Evolutionary conservation across 2,113 vertebrate genomes (phyloP), one percentile per base, ranked within the genome.

Genomic region (Sinocyclocheilus maitianheensis): DNA sequence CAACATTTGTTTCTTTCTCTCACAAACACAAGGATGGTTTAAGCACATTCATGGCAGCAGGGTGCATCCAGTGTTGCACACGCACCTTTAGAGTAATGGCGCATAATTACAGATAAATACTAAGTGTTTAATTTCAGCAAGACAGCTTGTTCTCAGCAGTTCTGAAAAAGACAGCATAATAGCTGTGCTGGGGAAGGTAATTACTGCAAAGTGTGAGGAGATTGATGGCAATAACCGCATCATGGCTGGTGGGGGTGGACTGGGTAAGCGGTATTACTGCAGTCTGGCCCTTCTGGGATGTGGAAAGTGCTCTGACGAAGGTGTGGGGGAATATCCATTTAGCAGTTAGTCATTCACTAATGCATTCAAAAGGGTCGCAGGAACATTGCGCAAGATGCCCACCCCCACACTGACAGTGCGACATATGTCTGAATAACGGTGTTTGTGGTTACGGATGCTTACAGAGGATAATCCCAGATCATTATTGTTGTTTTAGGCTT

Each of bases 171-270:
- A 88, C 86, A 55, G 84, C 55, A 67, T 93, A 91, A 92, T 92
- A 89, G 88, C 81, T 75, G 88, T 84, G 84, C 85, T 88, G 85
- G 87, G 89, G 89, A 81, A 90, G 85, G 84, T 93, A 93, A 94
- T 93, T 92, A 92, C 83, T 79, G 79, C 86, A 48, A 62, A 86
- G 65, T 24, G 26, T 90, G 86, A 94, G 91, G 81, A 77, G 89
- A 94, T 92, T 93, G 91, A 82, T 48, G 22, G 85, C 88, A 83
- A 89, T 92, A 83, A 91, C 83, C 90, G 91, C 91, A 90, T 87
- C 60, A 58, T 62, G 88, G 77, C 77, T 14, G 65, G 58, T 58
- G 88, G 83, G 87, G 87, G 81, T 81, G 86, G 89, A 74, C 48
- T 55, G 18, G 26, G 4, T 9, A 65, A 63, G 14, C 65, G 43